Percentiles rank a stretch among this genome's conserved stretches.
phyloP scores from a whole-genome alignment of 2,797 vertebrate species.

The Diplodus puntazzo region DNA sequence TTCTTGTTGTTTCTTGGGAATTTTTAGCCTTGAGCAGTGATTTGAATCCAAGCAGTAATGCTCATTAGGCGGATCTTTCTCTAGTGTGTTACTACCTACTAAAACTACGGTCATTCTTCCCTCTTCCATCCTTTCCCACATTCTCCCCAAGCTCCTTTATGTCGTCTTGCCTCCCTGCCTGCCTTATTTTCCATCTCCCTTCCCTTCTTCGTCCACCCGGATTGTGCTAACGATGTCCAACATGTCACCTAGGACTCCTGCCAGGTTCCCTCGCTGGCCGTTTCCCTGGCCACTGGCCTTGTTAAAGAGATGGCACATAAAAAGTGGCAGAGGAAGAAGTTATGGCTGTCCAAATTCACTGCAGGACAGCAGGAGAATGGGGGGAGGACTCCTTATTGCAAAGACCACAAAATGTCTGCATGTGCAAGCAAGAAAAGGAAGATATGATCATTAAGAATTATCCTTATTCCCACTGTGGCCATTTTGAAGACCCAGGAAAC shows the following conservation, averaged over 20 bases:
- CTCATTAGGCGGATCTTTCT: constrained; percentile 46
- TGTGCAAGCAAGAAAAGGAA: constrained; percentile 35
- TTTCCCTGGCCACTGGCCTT: constrained; percentile 65
- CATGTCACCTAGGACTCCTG: constrained; percentile 52
- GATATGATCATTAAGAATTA: constrained; percentile 65
- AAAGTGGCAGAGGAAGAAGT: constrained; percentile 57
- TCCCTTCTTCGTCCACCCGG: constrained; percentile 15
- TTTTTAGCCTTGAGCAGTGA: constrained; percentile 9
- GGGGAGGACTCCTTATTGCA: constrained; percentile 37
- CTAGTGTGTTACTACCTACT: constrained; percentile 35
- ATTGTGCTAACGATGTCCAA: constrained; percentile 51
- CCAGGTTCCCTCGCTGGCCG: constrained; percentile 45
- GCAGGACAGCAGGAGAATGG: constrained; percentile 34
- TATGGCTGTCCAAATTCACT: constrained; percentile 63
- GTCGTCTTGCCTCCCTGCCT: constrained; percentile 3
- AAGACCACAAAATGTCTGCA: constrained; percentile 35
- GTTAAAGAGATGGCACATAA: constrained; percentile 73
- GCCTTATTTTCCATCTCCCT: constrained; percentile 31
- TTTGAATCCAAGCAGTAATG: constrained; percentile 22
- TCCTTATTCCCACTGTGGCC: constrained; percentile 55
- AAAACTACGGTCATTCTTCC: constrained; percentile 8
- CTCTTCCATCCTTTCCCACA: not conserved
- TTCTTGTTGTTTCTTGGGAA: not conserved
- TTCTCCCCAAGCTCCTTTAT: constrained; percentile 40
- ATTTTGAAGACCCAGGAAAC: constrained; percentile 44